Percentiles rank a stretch among this genome's conserved stretches.
Conservation (phyloP, 2,888 invertebrate genomes). For the Epicampocera succincta region DNA sequence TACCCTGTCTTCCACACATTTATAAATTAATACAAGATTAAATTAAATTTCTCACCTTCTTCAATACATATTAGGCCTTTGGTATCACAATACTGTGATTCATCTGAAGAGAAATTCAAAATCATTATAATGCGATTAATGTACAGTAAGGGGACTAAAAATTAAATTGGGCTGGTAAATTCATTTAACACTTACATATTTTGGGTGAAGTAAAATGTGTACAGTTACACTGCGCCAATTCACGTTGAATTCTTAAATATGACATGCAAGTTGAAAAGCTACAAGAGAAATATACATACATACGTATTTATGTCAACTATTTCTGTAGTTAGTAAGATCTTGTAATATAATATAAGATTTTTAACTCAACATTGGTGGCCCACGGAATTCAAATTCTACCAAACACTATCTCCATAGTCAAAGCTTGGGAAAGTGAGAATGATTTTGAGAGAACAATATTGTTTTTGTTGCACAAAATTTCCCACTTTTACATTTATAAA, state of each 20-base stretch:
- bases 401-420: too few species aligned
- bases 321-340: too few species aligned
- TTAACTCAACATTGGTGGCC: too few species aligned
- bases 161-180: neutral
- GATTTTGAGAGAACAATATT: too few species aligned
- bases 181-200: conserved; percentile 71
- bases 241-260: conserved; percentile 73
- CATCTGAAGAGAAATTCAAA: conserved; percentile 51
- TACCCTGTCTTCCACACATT: too few species aligned
- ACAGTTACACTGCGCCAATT: conserved; percentile 76
- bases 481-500: too few species aligned
- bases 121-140: too few species aligned
- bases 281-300: neutral
- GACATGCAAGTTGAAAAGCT: conserved; percentile 77
- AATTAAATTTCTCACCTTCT: conserved; percentile 58
- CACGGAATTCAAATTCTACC: too few species aligned
- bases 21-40: neutral
- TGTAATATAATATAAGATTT: too few species aligned
- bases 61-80: conserved; percentile 68
- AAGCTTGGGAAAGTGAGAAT: too few species aligned
- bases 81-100: conserved; percentile 64
- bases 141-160: neutral
- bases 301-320: neutral
- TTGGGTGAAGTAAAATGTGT: conserved; percentile 73
- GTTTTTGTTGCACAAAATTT: too few species aligned